A percentile compares a stretch with the other conserved stretches of the same genome.
These are phyloP conservation scores for Onychomys leucogaster DNA, from an alignment of 2,797 vertebrate genomes.

Conservation along the genomic window DNA sequence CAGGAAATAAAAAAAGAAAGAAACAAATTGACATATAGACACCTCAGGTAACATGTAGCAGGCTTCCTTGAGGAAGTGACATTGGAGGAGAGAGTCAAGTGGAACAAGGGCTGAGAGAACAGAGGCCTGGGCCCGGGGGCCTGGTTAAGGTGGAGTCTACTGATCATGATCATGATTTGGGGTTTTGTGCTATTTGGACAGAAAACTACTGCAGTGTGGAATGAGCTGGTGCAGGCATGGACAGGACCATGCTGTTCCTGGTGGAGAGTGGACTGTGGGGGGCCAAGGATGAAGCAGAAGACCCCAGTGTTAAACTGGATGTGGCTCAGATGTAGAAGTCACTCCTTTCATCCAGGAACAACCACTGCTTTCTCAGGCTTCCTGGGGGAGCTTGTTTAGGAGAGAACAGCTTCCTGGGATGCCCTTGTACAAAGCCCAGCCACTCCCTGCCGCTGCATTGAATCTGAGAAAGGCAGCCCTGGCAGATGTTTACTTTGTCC, in stretches of 20 bases:
- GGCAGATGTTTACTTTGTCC: slow-evolving; percentile 27
- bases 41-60: background rate
- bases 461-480: background rate
- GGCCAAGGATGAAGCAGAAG: background rate
- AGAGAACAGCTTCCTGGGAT: background rate
- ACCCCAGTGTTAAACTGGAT: background rate
- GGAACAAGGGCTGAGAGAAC: background rate
- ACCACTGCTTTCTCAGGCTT: background rate
- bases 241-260: background rate
- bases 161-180: background rate
- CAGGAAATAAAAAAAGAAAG: background rate
- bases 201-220: background rate
- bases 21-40: background rate
- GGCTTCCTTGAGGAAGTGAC: background rate
- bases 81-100: background rate
- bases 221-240: background rate
- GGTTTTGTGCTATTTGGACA: background rate
- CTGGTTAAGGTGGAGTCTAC: background rate
- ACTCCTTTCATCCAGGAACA: background rate
- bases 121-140: no score
- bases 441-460: background rate
- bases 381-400: background rate
- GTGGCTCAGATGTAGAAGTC: background rate
- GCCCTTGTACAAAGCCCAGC: accelerated
- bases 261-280: accelerated